These are phyloP conservation scores for Montipora capitata DNA, from an alignment of 92 coral and sea anemone genomes.

Conservation along the genomic window DNA sequence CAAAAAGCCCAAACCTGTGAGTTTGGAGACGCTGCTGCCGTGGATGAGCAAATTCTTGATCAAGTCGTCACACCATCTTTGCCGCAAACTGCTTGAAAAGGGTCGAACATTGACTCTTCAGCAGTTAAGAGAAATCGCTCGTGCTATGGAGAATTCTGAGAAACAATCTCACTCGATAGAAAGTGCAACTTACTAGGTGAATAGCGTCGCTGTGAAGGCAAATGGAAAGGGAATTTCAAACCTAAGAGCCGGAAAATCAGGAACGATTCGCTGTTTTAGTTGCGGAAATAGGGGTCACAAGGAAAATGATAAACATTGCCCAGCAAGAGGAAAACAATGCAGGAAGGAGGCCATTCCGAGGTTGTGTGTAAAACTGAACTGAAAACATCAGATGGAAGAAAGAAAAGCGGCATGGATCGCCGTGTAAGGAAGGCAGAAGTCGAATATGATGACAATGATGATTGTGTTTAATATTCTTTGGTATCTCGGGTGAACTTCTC, in stretches of 20 bases:
- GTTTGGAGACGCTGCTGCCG: constrained; percentile 56
- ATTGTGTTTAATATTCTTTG: constrained; percentile 21
- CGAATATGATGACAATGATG: constrained; percentile 24
- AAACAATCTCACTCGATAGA: constrained; percentile 44
- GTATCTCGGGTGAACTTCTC: constrained; percentile 6
- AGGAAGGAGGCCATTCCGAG: constrained; percentile 19
- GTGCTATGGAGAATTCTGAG: constrained; percentile 64
- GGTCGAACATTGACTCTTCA: not conserved
- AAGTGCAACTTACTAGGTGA: constrained; percentile 15
- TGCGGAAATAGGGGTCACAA: constrained; percentile 23
- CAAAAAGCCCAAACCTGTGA: constrained; percentile 65
- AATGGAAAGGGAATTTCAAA: not conserved
- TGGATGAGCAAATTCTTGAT: constrained; percentile 70
- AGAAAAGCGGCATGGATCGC: not conserved
- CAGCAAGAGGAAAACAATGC: constrained; percentile 27
- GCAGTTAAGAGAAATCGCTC: constrained; percentile 19
- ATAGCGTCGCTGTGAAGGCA: not conserved
- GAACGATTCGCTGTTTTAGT: not conserved
- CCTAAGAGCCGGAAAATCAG: not conserved
- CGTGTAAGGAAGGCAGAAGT: constrained; percentile 15
- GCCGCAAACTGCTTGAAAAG: constrained; percentile 46
- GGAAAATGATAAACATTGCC: not conserved
- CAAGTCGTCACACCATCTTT: constrained; percentile 38
- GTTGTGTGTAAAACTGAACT: constrained; percentile 17
- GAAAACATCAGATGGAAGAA: not conserved